Percentiles rank a stretch among this genome's conserved stretches.
Conservation (phyloP, 2,888 invertebrate species). For the Amphipoea oculea region DNA sequence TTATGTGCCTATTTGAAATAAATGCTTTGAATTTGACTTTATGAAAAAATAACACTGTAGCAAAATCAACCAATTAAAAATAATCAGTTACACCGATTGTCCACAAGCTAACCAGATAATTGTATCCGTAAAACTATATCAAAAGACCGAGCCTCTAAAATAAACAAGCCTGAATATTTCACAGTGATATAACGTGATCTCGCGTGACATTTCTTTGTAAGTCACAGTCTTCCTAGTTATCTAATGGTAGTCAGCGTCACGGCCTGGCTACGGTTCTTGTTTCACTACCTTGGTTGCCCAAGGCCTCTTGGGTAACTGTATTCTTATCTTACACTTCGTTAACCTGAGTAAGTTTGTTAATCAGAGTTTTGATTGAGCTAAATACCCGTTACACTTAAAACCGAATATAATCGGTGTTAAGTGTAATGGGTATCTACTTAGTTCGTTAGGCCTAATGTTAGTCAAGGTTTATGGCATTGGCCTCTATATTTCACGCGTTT, state of each 20-base stretch:
- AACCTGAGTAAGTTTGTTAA: slow-evolving; percentile 21
- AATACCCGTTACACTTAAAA: too few species aligned
- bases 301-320: slow-evolving; percentile 61
- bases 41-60: neutral
- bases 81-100: neutral
- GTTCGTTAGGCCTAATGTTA: neutral
- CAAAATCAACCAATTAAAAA: neutral
- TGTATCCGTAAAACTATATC: slow-evolving; percentile 11
- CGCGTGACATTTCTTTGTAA: slow-evolving; percentile 64
- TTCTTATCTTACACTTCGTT: slow-evolving; percentile 42
- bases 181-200: slow-evolving; percentile 54
- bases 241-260: slow-evolving; percentile 60
- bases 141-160: slow-evolving; percentile 18
- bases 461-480: neutral
- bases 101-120: slow-evolving; percentile 9
- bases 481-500: neutral
- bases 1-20: too few species aligned
- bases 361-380: slow-evolving; percentile 3
- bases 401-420: neutral
- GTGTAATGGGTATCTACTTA: neutral
- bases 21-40: neutral
- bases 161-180: slow-evolving; percentile 35
- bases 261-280: slow-evolving; percentile 56
- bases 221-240: slow-evolving; percentile 61
- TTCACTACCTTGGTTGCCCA: slow-evolving; percentile 61